Evolutionary conservation across 2,113 vertebrate genomes (phyloP), one percentile per base, ranked within the genome.

Genomic region (Chaetodon auriga): DNA sequence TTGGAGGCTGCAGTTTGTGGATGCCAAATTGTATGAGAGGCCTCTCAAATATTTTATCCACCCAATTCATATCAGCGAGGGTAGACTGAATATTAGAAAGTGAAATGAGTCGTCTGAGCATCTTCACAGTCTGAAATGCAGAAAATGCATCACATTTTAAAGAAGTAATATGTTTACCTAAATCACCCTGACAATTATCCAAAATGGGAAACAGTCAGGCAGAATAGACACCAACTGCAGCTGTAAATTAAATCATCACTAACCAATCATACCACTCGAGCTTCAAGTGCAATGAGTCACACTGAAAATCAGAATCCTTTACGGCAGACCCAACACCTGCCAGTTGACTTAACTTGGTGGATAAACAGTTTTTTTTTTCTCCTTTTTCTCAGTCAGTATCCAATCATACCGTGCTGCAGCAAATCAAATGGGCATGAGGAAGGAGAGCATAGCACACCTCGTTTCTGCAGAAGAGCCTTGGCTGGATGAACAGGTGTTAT

Each of bases 401-500:
- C 48, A 77, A 84, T 86, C 46, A 41, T 51, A 45, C 2, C 9
- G 46, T 11, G 55, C 58, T 38, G 57, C 36, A 51, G 72, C 25
- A 65, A 69, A 75, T 78, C 46, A 85, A 85, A 88, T 19, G 51
- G 38, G 45, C 48, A 68, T n/a, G 38, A 68, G 45, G 68, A 84
- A 70, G 75, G 55, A 73, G 68, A 81, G 58, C 41, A 63, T 7
- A 85, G 73, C 12, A 65, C 49, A 53, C 62, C 55, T 58, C 9
- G 49, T 84, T 86, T 49, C 49, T 78, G 82, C 53, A 66, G 75
- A 72, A 78, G 80, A 82, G 74, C 78, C 80, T 76, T 70, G 73
- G 68, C 63, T 89, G 64, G 70, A 68, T 74, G 81, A 87, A 79
- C 89, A 89, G 82, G 87, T 93, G 88, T 83, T 78, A 71, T 53